Evolutionary conservation across 2,113 vertebrate species (phyloP).

Genomic region (Gallinago jamesoni): DNA sequence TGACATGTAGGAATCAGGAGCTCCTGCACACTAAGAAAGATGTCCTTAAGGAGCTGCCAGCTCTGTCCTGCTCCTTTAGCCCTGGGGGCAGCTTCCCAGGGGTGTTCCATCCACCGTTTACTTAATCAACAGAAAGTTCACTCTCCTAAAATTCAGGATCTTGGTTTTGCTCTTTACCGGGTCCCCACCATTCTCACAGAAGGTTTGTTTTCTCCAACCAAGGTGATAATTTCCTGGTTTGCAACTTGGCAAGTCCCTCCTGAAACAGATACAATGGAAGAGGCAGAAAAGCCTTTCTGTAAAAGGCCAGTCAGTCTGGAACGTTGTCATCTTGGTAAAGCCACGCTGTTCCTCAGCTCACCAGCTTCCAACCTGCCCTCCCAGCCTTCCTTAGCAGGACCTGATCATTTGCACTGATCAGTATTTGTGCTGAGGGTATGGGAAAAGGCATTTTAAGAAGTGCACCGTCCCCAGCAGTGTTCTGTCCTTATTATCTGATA

Average conservation of each 20-base stretch:
- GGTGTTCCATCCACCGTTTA: not conserved
- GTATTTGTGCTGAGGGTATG: not conserved
- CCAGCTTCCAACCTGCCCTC: not conserved
- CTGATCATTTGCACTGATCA: not conserved
- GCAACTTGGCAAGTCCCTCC: not conserved
- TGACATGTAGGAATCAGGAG: not conserved
- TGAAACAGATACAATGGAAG: not conserved
- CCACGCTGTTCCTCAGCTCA: not conserved
- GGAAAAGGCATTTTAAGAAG: not conserved
- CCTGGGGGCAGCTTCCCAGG: not conserved
- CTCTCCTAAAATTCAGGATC: not conserved
- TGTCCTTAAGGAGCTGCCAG: not conserved
- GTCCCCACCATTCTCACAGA: not conserved
- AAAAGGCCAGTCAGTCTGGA: too few species aligned
- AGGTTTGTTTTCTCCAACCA: not conserved
- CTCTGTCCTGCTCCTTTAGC: not conserved
- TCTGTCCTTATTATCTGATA: not conserved
- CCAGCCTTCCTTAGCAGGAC: not conserved
- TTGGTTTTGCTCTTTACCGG: not conserved
- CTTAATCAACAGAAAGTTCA: not conserved
- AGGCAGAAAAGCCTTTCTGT: not conserved
- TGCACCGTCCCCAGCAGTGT: not conserved
- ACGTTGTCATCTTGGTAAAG: not conserved
- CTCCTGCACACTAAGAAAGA: not conserved
- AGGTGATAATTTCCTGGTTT: not conserved